phyloP scores from a whole-genome alignment of 2,113 vertebrate species.

The Mastomys natalensis region DNA sequence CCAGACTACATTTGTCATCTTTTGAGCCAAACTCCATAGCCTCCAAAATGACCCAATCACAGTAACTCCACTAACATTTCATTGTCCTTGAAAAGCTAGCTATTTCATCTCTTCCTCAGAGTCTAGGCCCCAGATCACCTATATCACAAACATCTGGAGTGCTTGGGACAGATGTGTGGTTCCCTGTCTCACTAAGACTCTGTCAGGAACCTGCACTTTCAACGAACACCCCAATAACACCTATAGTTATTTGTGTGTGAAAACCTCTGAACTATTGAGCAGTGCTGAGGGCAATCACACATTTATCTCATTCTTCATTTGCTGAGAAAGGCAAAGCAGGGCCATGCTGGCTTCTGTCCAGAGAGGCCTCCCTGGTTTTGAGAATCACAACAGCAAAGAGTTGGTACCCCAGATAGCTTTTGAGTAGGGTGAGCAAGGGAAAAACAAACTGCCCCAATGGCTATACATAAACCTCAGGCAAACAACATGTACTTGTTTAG shows the following conservation, averaged over 20 bases:
- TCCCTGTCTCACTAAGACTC: neutral
- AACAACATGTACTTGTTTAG: neutral
- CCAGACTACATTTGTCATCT: neutral
- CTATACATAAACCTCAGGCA: neutral
- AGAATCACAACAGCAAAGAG: neutral
- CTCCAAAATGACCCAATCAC: neutral
- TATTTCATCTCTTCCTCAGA: conserved; percentile 9
- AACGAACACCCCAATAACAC: neutral
- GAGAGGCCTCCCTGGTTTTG: neutral
- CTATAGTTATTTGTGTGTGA: neutral
- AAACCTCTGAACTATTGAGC: neutral
- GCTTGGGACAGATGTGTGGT: neutral
- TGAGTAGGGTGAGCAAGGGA: neutral
- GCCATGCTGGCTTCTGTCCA: neutral
- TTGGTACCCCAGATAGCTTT: neutral
- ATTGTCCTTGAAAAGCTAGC: neutral
- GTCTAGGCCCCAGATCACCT: neutral
- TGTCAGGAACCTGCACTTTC: neutral
- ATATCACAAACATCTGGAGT: conserved; percentile 9
- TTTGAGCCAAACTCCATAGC: neutral
- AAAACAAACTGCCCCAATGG: neutral
- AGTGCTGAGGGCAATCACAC: neutral
- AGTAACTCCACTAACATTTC: neutral
- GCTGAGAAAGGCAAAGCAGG: neutral
- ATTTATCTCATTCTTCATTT: neutral